These are phyloP conservation scores for Beroe forskalii DNA, from an alignment of 37 sponge, comb jelly and placozoan genomes.

Conservation along the genomic window DNA sequence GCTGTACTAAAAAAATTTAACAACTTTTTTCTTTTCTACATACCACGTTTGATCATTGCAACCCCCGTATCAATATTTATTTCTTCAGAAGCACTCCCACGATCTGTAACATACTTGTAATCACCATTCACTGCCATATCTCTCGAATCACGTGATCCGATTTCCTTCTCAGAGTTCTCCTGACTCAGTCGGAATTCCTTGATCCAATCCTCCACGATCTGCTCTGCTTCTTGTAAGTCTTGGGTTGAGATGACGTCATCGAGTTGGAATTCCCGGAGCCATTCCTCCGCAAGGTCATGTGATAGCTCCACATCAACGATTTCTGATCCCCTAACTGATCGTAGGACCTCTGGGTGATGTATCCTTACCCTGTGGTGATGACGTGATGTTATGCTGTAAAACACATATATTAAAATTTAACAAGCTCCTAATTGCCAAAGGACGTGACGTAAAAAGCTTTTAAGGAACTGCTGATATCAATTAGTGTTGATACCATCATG, in stretches of 20 bases:
- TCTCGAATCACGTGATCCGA: background rate
- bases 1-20: no score
- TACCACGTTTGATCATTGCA: constrained; percentile 29
- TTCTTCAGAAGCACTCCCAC: background rate
- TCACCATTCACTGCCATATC: background rate
- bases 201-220: constrained; percentile 22
- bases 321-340: constrained; percentile 6
- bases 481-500: no score
- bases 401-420: no score
- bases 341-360: constrained; percentile 37
- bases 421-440: no score
- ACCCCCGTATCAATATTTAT: constrained; percentile 6
- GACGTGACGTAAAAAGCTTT: no score
- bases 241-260: background rate
- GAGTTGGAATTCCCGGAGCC: constrained; percentile 35
- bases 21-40: no score
- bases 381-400: no score
- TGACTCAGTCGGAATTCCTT: background rate
- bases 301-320: constrained; percentile 57
- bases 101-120: background rate
- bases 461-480: no score
- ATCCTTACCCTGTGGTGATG: background rate
- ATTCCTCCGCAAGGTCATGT: constrained; percentile 47
- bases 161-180: background rate
- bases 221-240: constrained; percentile 2